Evolutionary conservation across 2,113 vertebrate species (phyloP), one percentile per base, ranked within the genome.

Genomic region (Megaleporinus macrocephalus): DNA sequence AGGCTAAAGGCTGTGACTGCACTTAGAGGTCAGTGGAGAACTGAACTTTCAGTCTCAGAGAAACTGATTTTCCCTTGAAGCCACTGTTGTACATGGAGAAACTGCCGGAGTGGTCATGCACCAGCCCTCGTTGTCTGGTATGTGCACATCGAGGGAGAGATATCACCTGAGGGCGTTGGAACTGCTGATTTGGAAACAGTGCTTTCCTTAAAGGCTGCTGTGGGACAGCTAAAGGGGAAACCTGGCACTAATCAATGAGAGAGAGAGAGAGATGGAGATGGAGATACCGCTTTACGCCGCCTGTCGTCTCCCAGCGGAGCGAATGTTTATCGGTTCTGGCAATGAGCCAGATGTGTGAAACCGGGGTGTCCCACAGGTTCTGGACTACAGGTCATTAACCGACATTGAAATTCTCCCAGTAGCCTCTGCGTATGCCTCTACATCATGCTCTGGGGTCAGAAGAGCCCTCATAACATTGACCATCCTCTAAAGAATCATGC

Each of bases 241-340:
- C 84, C 57, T 83, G 71, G 83, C 86, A 85, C 82, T 83, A 88
- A 93, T 93, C 91, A 90, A 92, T 91, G 30, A 80, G 62, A 55
- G 44, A 41, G 2, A 68, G 73, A 84, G 36, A 65, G 41, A 78
- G 79, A 73, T 63, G 24, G 83, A 79, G 77, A 69, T 66, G 26
- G 82, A 75, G 53, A 75, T 26, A 26, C 44, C 49, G n/a, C 24
- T 80, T 73, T 75, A 77, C 20, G 47, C 44, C 59, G 71, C n/a
- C 63, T 76, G 86, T 78, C 83, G 75, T 78, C 86, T 76, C 84
- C 84, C 88, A 87, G 75, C 73, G 78, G 91, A 83, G 84, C 81
- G 82, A 77, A 78, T 76, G 85, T 91, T 88, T 88, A 87, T 91
- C 87, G 81, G 83, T 76, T 62, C 76, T 85, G 84, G 87, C 84